Evolutionary conservation across 1,140 invertebrate species (phyloP).

Genomic region (Lamellibrachia luymesi): DNA sequence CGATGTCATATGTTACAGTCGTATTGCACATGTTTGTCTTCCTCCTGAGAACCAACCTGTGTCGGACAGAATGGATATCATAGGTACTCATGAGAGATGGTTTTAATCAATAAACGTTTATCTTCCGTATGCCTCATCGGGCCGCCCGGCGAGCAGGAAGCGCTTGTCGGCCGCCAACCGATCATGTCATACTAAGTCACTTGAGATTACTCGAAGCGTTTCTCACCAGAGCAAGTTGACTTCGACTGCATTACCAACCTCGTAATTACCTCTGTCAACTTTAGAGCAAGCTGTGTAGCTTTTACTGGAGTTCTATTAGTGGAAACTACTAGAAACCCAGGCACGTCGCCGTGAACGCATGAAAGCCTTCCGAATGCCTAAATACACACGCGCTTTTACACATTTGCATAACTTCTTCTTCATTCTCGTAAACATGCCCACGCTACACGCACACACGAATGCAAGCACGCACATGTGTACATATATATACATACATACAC

Average conservation of each 20-base stretch:
- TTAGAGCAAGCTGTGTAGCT: neutral
- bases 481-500: no score
- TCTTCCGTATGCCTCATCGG: neutral
- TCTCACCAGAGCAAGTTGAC: neutral
- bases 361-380: neutral
- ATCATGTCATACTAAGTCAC: neutral
- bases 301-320: neutral
- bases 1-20: neutral
- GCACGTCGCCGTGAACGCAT: neutral
- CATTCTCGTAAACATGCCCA: neutral
- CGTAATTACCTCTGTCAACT: neutral
- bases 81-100: neutral
- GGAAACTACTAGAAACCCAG: neutral
- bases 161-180: no score
- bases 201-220: neutral
- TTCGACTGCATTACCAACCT: neutral
- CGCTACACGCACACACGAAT: no score
- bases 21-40: neutral
- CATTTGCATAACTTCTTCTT: neutral
- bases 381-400: neutral
- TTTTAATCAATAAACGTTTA: constrained; percentile 2
- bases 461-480: no score
- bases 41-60: neutral
- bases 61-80: neutral
- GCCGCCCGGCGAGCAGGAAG: no score